Evolutionary conservation across 1,140 invertebrate species (phyloP).

Genomic region (Rhopalosiphum padi): DNA sequence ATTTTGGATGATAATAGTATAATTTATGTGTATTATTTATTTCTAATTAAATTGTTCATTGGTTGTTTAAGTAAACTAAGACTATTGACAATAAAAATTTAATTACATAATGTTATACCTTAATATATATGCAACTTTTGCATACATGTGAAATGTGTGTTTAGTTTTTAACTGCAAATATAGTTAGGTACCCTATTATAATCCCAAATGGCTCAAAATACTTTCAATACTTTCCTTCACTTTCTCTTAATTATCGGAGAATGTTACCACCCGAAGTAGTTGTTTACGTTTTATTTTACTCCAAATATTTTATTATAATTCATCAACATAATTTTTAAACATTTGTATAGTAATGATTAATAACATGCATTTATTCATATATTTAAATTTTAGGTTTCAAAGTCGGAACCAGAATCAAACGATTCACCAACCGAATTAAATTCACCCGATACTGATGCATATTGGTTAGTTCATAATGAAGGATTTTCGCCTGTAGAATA

Average conservation of each 20-base stretch:
- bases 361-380: neutral
- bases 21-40: neutral
- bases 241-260: constrained; percentile 55
- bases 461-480: constrained; percentile 90
- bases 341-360: neutral
- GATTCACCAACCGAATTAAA: constrained; percentile 78
- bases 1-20: neutral
- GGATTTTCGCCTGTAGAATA: constrained; percentile 84
- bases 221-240: constrained; percentile 57
- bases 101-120: neutral
- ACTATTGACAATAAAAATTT: neutral
- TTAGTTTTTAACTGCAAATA: neutral
- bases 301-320: neutral
- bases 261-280: constrained; percentile 21
- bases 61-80: neutral
- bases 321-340: neutral
- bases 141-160: neutral
- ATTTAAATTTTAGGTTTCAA: neutral
- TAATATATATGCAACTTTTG: neutral
- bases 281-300: constrained; percentile 18
- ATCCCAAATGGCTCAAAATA: constrained; percentile 26
- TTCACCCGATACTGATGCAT: constrained; percentile 79
- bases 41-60: neutral
- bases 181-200: neutral
- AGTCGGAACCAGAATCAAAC: constrained; percentile 2